Evolutionary conservation across 2,113 vertebrate genomes (phyloP).

Genomic region (Semnornis frantzii): DNA sequence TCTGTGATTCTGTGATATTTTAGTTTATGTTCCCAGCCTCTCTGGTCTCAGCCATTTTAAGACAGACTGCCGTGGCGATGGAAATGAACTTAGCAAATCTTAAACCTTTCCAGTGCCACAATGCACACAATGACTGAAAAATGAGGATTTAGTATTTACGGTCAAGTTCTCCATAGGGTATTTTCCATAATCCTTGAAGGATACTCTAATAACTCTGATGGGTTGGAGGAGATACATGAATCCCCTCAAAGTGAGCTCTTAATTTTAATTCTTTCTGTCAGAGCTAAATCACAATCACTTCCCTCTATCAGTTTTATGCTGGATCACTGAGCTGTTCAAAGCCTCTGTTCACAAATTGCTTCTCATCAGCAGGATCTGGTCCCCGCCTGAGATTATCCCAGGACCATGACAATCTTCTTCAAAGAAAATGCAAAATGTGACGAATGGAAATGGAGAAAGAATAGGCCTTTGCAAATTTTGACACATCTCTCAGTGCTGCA

Average conservation of each 20-base stretch:
- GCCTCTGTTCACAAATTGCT: neutral
- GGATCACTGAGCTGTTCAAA: neutral
- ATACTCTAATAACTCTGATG: neutral
- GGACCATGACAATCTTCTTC: neutral
- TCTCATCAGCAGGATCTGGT: neutral
- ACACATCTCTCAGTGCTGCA: neutral
- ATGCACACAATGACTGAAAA: neutral
- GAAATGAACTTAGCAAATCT: neutral
- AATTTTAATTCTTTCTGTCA: neutral
- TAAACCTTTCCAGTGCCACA: neutral
- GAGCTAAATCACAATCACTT: neutral
- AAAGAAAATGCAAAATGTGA: neutral
- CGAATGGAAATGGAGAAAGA: neutral
- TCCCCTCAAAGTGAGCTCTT: neutral
- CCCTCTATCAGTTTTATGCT: neutral
- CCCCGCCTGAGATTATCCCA: neutral
- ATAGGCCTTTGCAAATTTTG: neutral
- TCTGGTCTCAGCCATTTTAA: neutral
- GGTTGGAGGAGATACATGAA: neutral
- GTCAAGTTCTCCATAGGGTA: neutral
- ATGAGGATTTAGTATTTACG: neutral
- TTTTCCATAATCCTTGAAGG: slow-evolving; percentile 6
- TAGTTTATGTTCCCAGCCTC: neutral
- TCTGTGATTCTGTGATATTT: no score
- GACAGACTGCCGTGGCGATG: neutral